A percentile compares a stretch with the other conserved stretches of the same genome.
These are phyloP conservation scores for Lepus europaeus DNA, from an alignment of 2,113 vertebrate species.

Conservation along the genomic window DNA sequence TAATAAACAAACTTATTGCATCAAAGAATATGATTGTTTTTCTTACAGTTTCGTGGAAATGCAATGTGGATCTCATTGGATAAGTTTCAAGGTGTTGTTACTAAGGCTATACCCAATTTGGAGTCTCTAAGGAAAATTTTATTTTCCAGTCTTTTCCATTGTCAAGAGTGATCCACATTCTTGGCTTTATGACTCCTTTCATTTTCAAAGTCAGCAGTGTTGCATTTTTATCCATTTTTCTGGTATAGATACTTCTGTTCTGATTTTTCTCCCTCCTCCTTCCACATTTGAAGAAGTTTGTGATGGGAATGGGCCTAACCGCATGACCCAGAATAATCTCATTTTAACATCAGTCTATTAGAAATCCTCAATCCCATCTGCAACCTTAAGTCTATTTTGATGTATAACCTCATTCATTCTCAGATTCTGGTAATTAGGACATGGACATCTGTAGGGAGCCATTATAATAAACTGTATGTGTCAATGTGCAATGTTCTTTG, in stretches of 20 bases:
- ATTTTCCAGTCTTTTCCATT: not conserved
- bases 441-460: not conserved
- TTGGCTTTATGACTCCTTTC: accelerated
- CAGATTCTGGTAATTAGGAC: not conserved
- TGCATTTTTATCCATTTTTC: not conserved
- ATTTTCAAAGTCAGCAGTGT: not conserved
- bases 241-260: not conserved
- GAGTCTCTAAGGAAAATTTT: accelerated
- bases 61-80: too few species aligned
- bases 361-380: not conserved
- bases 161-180: accelerated
- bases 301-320: not conserved
- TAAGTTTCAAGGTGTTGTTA: not conserved
- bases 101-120: not conserved
- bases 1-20: too few species aligned
- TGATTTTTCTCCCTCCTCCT: not conserved
- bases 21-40: too few species aligned
- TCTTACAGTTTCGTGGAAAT: not conserved
- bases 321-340: not conserved
- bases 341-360: not conserved
- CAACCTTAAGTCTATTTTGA: not conserved
- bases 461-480: not conserved
- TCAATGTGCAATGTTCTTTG: not conserved
- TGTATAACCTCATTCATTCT: not conserved
- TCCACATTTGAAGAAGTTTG: not conserved